A percentile compares a stretch with the other conserved stretches of the same genome.
Conservation (phyloP, 2,113 vertebrate genomes). For the Cygnus atratus region DNA sequence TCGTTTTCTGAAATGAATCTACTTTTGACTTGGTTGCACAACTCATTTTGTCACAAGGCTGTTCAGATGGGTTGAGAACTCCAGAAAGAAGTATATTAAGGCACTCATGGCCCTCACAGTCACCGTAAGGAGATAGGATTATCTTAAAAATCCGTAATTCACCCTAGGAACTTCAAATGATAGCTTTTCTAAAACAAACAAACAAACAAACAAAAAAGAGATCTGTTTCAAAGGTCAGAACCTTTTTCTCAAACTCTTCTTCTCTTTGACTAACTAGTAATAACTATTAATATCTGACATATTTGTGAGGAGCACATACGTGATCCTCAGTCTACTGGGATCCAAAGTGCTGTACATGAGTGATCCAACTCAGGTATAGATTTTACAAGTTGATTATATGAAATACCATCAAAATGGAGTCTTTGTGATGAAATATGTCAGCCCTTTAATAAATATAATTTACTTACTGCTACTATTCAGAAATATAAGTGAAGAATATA, state of each 20-base stretch:
- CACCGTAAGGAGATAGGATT: not conserved
- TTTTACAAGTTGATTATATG: not conserved
- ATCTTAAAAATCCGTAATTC: not conserved
- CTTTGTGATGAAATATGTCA: not conserved
- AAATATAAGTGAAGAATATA: not conserved
- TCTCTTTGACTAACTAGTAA: not conserved
- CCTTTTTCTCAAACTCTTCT: not conserved
- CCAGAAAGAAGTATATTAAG: not conserved
- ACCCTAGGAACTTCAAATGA: not conserved
- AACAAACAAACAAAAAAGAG: too few relatives aligned
- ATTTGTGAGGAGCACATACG: not conserved
- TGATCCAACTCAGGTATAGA: not conserved
- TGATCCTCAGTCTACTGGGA: not conserved
- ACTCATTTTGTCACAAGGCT: not conserved
- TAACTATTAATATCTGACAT: not conserved
- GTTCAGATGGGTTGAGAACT: not conserved
- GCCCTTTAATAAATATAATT: not conserved
- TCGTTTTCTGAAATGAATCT: not conserved
- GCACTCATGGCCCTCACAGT: not conserved
- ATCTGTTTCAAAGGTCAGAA: not conserved
- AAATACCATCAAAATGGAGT: not conserved
- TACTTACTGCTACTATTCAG: not conserved
- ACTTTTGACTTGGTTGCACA: not conserved
- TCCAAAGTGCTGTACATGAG: not conserved
- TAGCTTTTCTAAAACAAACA: not conserved